Conservation (phyloP, 2,113 vertebrate genomes). For the Sphaerodactylus townsendi region DNA sequence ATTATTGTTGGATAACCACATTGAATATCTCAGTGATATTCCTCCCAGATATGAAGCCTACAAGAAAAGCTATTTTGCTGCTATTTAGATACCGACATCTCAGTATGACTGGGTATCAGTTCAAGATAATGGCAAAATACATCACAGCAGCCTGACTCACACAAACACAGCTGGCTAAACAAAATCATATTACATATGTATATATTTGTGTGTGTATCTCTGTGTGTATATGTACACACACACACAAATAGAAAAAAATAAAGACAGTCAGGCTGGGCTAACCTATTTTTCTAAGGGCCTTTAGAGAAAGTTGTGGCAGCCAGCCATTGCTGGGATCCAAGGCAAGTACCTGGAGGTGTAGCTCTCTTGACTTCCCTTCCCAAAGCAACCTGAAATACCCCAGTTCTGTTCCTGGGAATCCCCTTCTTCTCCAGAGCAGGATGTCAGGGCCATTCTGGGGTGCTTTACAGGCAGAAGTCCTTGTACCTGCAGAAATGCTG, state of each 20-base stretch:
- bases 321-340: no score
- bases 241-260: background rate
- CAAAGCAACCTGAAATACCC: no score
- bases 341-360: no score
- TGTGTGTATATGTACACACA: no score
- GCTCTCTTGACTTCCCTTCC: no score
- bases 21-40: background rate
- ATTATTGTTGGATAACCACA: no score
- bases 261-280: background rate
- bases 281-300: conserved; percentile 38
- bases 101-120: background rate
- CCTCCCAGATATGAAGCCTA: background rate
- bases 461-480: no score
- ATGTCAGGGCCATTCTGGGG: no score
- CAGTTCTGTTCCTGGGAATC: no score
- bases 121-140: background rate
- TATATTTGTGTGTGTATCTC: no score
- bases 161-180: background rate
- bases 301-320: background rate
- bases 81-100: background rate
- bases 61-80: background rate
- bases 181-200: background rate
- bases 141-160: background rate
- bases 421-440: no score
- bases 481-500: no score